phyloP scores from a whole-genome alignment of 2,888 invertebrate genomes.

The Lapara coniferarum region DNA sequence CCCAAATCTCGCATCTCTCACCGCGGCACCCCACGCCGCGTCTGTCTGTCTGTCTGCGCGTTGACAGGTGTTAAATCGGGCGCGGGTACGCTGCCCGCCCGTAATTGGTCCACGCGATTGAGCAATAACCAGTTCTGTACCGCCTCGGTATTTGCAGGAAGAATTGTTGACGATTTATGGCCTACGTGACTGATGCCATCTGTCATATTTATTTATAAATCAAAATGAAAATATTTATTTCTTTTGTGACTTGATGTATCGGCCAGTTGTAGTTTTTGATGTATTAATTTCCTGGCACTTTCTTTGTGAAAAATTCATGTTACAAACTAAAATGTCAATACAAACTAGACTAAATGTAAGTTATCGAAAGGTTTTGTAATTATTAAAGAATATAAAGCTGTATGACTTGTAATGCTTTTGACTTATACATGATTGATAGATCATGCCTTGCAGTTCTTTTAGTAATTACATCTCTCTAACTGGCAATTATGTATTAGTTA shows the following conservation, averaged over 20 bases:
- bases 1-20: slow-evolving; percentile 33
- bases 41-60: slow-evolving; percentile 61
- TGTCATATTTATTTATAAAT: slow-evolving; percentile 4
- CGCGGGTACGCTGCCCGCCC: slow-evolving; percentile 55
- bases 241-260: no score
- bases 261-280: no score
- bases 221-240: background rate
- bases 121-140: slow-evolving; percentile 14
- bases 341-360: no score
- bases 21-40: slow-evolving; percentile 50
- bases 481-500: background rate
- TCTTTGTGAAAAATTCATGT: no score
- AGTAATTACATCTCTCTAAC: background rate
- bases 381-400: background rate
- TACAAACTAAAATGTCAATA: no score
- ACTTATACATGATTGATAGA: background rate
- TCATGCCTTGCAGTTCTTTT: background rate
- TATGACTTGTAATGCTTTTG: background rate
- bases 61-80: slow-evolving; percentile 79
- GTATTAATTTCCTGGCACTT: no score
- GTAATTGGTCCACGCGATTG: slow-evolving; percentile 26
- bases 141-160: slow-evolving; percentile 8
- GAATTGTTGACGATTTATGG: slow-evolving; percentile 23
- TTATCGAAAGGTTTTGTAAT: no score
- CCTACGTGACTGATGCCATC: slow-evolving; percentile 20